phyloP scores from a whole-genome alignment of 1,140 invertebrate genomes.

The Macrobrachium rosenbergii region DNA sequence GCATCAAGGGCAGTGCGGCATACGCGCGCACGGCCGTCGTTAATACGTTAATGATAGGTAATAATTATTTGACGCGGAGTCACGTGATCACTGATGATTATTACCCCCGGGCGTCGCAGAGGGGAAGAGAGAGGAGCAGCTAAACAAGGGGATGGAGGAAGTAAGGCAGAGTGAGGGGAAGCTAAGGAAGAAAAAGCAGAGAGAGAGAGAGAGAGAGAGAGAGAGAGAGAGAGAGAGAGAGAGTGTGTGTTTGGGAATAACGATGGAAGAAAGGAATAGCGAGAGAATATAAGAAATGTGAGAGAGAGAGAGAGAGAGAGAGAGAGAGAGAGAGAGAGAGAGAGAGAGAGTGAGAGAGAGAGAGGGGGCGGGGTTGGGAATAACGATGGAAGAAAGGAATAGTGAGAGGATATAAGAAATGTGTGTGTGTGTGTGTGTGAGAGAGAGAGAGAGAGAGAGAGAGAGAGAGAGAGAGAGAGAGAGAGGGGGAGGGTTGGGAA shows the following conservation, averaged over 20 bases:
- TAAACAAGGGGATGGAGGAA: background rate
- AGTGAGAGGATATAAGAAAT: too few relatives aligned
- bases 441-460: too few relatives aligned
- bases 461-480: too few relatives aligned
- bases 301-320: background rate
- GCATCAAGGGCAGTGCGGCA: too few relatives aligned
- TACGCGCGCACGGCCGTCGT: background rate
- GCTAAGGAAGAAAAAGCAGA: background rate
- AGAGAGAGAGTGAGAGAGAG: background rate
- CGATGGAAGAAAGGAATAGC: background rate
- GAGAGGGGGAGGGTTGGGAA: too few relatives aligned
- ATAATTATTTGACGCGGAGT: background rate
- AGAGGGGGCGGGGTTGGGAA: background rate
- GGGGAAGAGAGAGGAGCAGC: background rate
- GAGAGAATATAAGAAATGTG: background rate
- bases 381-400: background rate
- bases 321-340: background rate
- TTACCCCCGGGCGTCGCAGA: background rate
- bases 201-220: background rate
- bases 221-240: too few relatives aligned
- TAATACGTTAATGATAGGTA: conserved; percentile 24
- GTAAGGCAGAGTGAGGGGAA: background rate
- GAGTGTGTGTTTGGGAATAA: background rate
- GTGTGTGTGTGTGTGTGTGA: too few relatives aligned
- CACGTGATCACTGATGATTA: background rate